Evolutionary conservation across 2,113 vertebrate genomes (phyloP).

Genomic region (Cynopterus brachyotis): DNA sequence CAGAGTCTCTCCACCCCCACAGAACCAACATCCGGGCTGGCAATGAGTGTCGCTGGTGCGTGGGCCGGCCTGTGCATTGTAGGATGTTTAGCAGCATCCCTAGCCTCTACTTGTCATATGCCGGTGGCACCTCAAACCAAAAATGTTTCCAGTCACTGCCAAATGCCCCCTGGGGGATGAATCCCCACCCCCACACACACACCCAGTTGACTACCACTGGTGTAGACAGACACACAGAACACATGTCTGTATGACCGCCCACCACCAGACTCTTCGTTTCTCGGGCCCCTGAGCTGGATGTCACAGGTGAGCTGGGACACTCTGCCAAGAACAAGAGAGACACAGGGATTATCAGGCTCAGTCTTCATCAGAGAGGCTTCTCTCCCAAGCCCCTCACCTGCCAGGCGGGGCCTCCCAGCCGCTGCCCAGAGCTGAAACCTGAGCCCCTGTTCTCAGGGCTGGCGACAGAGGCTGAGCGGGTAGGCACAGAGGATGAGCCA

Average conservation of each 20-base stretch:
- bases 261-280: background rate
- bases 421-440: background rate
- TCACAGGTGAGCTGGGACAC: background rate
- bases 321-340: background rate
- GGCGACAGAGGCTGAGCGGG: accelerated
- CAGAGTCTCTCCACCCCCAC: background rate
- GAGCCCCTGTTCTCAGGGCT: background rate
- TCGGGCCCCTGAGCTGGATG: background rate
- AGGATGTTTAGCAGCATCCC: background rate
- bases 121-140: background rate
- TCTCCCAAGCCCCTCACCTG: background rate
- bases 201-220: background rate
- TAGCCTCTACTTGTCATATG: background rate
- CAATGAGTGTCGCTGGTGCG: background rate
- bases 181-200: background rate
- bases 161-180: background rate
- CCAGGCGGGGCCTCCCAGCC: background rate
- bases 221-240: background rate
- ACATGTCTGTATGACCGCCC: accelerated
- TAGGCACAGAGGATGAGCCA: accelerated
- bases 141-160: background rate
- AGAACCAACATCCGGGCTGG: background rate
- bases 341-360: background rate
- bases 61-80: no score
- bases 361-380: background rate